These are phyloP conservation scores for Pelusios castaneus DNA, from an alignment of 2,113 vertebrate species.

Conservation along the genomic window DNA sequence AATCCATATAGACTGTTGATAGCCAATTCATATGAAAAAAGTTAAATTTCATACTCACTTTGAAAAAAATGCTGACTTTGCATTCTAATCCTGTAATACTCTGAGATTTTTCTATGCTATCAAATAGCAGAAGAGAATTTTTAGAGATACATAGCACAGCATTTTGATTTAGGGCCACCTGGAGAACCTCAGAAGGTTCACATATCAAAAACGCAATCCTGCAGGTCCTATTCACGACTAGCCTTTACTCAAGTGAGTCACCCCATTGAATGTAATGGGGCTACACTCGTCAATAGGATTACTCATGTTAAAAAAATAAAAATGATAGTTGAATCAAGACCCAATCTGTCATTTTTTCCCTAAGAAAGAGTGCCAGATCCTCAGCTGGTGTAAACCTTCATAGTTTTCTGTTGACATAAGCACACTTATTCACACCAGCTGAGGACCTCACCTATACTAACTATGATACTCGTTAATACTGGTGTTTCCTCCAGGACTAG, in stretches of 20 bases:
- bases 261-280: neutral
- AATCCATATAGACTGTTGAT: neutral
- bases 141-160: neutral
- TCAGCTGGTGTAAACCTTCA: constrained; percentile 51
- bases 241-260: neutral
- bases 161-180: constrained; percentile 6
- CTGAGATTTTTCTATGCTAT: neutral
- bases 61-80: neutral
- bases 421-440: constrained; percentile 25
- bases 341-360: constrained; percentile 21
- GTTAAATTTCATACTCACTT: neutral
- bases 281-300: neutral
- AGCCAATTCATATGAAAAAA: neutral
- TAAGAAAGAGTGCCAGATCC: neutral
- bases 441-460: neutral
- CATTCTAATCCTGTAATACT: neutral
- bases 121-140: neutral
- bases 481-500: constrained; percentile 25
- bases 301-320: constrained; percentile 16
- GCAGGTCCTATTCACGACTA: neutral
- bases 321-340: neutral
- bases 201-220: neutral
- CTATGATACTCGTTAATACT: neutral
- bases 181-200: neutral
- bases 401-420: neutral